Conservation (phyloP, 2,888 invertebrate genomes). For the Rhagophthalmus giganteus region DNA sequence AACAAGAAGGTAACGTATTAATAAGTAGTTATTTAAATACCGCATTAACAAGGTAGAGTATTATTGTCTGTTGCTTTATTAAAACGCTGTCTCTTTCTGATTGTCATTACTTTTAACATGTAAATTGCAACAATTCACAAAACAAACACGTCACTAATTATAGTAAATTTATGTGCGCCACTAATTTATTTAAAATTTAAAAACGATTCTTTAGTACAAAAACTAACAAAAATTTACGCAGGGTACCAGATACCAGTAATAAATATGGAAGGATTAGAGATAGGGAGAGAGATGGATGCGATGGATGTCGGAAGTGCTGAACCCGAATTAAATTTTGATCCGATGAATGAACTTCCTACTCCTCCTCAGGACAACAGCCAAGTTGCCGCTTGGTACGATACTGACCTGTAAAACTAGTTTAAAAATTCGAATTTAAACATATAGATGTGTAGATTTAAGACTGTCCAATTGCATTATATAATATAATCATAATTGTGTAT, state of each 20-base stretch:
- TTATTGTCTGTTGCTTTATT: no score
- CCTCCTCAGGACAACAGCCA: slow-evolving; percentile 90
- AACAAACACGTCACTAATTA: no score
- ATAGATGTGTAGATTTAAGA: slow-evolving; percentile 28
- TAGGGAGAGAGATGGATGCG: slow-evolving; percentile 82
- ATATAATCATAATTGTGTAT: neutral
- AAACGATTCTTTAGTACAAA: no score
- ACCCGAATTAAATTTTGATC: slow-evolving; percentile 78
- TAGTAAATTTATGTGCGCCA: no score
- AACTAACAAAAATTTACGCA: no score
- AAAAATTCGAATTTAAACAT: slow-evolving; percentile 24
- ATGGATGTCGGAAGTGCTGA: slow-evolving; percentile 83
- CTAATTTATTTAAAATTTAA: no score
- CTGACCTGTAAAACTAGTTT: slow-evolving; percentile 73
- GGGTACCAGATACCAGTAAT: slow-evolving; percentile 93
- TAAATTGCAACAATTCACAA: no score
- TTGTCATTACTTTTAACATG: no score
- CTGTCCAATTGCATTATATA: slow-evolving; percentile 18
- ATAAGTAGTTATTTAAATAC: neutral
- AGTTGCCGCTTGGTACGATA: slow-evolving; percentile 97
- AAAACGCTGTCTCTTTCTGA: no score
- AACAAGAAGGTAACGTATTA: slow-evolving; percentile 75
- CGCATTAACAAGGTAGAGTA: slow-evolving; percentile 22
- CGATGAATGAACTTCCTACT: slow-evolving; percentile 73
- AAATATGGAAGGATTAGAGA: slow-evolving; percentile 95